Evolutionary conservation across 2,888 invertebrate species (phyloP).

Genomic region (Pristionchus fissidentatus): DNA sequence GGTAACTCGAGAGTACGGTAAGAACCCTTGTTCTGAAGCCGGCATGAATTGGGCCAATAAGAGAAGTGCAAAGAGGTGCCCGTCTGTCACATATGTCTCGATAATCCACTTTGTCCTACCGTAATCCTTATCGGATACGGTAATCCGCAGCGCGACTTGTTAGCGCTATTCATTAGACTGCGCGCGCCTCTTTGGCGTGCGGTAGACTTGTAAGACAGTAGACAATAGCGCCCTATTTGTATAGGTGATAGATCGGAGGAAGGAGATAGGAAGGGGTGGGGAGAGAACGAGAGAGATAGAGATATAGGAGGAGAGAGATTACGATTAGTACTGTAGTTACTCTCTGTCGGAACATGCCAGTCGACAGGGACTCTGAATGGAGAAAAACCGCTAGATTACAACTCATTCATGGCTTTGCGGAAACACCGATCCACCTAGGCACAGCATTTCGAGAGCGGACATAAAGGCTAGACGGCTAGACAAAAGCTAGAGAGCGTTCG

Average conservation of each 20-base stretch:
- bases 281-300: neutral
- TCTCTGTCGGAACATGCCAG: neutral
- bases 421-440: no score
- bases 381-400: no score
- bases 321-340: neutral
- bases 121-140: no score
- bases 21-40: neutral
- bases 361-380: neutral
- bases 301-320: slow-evolving; percentile 1
- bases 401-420: no score
- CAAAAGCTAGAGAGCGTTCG: neutral
- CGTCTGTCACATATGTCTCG: no score
- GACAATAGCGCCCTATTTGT: neutral
- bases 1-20: neutral
- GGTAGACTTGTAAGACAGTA: neutral
- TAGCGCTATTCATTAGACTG: slow-evolving; percentile 11
- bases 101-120: neutral
- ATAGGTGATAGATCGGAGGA: neutral
- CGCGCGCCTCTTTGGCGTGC: neutral
- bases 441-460: no score
- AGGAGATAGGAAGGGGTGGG: neutral
- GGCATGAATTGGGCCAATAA: neutral
- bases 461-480: no score
- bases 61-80: neutral
- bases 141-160: no score